Evolutionary conservation across 1,140 invertebrate genomes (phyloP), one percentile per base, ranked within the genome.

Genomic region (Brachionus manjavacas): DNA sequence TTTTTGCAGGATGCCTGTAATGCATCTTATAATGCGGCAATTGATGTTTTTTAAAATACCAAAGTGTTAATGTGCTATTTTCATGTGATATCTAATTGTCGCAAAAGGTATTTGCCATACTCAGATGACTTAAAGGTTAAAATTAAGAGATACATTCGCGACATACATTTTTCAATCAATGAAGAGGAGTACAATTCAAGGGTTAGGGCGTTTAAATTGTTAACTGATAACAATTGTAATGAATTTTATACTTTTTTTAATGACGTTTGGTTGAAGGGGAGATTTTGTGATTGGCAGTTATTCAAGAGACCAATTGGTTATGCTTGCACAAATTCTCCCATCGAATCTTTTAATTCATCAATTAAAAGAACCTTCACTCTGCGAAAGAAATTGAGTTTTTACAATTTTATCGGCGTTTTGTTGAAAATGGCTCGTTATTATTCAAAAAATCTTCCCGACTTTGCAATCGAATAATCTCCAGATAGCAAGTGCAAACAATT

Each of bases 11-110:
- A 72, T 72, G 68, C 64, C 31, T 68, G 23, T 28, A 35, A 68
- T 68, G 64, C 64, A 68, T 68, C 64, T 16, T 68, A 68, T 68
- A 68, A 68, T 68, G 64, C 68, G 11, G 68, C 68, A 16, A 39
- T 12, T 39, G 35, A 39, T 39, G 35, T 35, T n/a, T 72, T 39
- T 31, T 14, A 12, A 72, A 39, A 72, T 39, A 11, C 16, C 35
- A 35, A 16, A 39, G 35, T 72, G 35, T 72, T 72, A 39, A 41
- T 72, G 68, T 72, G 31, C 35, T 72, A 72, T 72, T 72, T 72
- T 72, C 68, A 72, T 72, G 31, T 72, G 7, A 72, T 72, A 35
- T 28, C 4, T 14, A 70, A 70, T 70, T 70, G 66, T n/a, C 12
- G 28, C 20, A 70, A 70, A n/a, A 12, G 16, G 12, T 64, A 64